Conservation (phyloP, 2,797 vertebrate genomes). For the Peromyscus melanophrys region DNA sequence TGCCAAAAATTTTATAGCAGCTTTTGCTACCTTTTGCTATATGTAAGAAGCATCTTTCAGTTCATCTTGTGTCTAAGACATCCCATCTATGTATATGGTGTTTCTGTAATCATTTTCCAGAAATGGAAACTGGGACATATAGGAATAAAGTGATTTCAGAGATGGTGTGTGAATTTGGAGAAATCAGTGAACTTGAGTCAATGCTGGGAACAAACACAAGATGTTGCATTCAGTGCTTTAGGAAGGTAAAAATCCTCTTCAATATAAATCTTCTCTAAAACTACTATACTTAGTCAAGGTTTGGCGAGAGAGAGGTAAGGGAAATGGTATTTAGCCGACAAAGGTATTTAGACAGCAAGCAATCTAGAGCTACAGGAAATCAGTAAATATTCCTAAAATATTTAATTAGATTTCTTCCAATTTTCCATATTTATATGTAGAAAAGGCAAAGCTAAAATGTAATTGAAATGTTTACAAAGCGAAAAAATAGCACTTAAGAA, state of each 20-base stretch:
- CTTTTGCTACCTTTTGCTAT: not conserved
- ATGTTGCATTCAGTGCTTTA: not conserved
- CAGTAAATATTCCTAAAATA: not conserved
- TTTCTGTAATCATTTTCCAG: not conserved
- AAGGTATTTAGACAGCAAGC: not conserved
- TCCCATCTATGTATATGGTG: not conserved
- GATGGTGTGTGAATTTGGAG: no score
- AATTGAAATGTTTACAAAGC: constrained; percentile 47
- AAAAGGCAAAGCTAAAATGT: constrained; percentile 51
- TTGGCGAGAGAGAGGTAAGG: not conserved
- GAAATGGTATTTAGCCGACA: not conserved
- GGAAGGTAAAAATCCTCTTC: not conserved
- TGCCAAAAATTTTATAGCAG: no score
- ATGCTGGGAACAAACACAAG: not conserved
- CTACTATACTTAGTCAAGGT: not conserved
- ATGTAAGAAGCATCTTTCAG: not conserved
- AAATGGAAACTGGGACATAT: not conserved
- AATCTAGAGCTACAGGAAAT: not conserved
- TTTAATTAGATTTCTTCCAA: constrained; percentile 6
- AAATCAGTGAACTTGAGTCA: not conserved
- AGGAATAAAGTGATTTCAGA: not conserved
- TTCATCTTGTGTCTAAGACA: not conserved
- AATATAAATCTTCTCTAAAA: not conserved
- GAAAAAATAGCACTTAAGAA: not conserved
- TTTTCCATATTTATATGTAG: constrained; percentile 13